Base-by-base conservation (phyloP, 2,113 vertebrate species). In the Sardina pilchardus region DNA sequence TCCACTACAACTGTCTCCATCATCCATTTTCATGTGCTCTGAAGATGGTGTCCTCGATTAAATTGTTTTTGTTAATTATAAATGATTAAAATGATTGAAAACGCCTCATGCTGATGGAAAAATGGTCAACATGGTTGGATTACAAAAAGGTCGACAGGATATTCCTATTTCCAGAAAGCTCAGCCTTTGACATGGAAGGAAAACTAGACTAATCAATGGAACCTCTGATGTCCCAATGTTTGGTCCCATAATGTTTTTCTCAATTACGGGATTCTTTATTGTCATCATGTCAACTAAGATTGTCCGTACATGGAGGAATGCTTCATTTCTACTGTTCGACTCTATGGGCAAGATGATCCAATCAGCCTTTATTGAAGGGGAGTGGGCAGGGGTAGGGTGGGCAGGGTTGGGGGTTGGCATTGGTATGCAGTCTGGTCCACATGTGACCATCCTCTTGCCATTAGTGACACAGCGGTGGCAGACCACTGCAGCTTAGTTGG, bases 401-500 rank as follows among this genome's bases (percentile, higher is more conserved):
- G 53, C 16, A 5, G 53, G 17, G 53, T 19, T 21, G 16, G 34
- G 45, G 67, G 56, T 83, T 88, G 82, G 26, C 42, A 80, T 3
- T 24, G 53, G 53, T 24, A 24, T 6, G 19, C 53, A 56, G 53
- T 56, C 53, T 56, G 21, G 53, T 56, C 53, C 21, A 19, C 53
- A 24, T 56, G 21, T 56, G 53, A 56, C 53, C 53, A 56, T 56
- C 19, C 53, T 24, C 53, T 24, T 26, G 9, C 24, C 83, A 85
- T 87, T 81, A 82, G 80, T 83, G 39, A 24, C 19, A 56, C 53
- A 24, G 53, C 19, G 53, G 53, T 24, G 53, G 53, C 53, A 56
- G 53, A 56, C 53, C 53, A 56, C 19, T 24, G 21, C 53, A 56
- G 67, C 81, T 88, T 88, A 83, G 82, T 82, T 48, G 42, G 84